phyloP scores from a whole-genome alignment of 2,888 invertebrate genomes.

The Drosophila suboccidentalis region DNA sequence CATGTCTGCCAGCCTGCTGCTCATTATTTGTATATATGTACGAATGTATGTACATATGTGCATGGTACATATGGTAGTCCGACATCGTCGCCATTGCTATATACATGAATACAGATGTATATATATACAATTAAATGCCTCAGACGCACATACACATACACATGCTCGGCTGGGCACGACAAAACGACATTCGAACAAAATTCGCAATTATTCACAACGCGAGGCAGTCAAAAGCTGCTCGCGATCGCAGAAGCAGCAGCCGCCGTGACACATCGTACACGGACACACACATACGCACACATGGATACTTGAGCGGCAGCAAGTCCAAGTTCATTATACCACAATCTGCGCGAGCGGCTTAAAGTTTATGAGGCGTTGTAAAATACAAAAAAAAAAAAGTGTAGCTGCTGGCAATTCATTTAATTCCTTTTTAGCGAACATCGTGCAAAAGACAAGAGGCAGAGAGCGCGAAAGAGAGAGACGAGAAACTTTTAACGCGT shows the following conservation, averaged over 20 bases:
- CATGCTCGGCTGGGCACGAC: slow-evolving; percentile 62
- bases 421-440: slow-evolving; percentile 67
- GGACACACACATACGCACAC: slow-evolving; percentile 1
- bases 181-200: slow-evolving; percentile 74
- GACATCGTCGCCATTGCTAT: slow-evolving; percentile 52
- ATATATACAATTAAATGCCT: slow-evolving; percentile 42
- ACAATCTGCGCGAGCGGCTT: slow-evolving; percentile 65
- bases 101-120: slow-evolving; percentile 37
- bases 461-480: slow-evolving; percentile 34
- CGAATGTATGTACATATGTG: slow-evolving; percentile 22
- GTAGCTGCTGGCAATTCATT: slow-evolving; percentile 57
- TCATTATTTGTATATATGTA: slow-evolving; percentile 47
- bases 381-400: slow-evolving; percentile 46
- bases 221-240: slow-evolving; percentile 70
- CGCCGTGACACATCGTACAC: slow-evolving; percentile 61
- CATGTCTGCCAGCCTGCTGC: slow-evolving; percentile 66
- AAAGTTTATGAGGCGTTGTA: slow-evolving; percentile 75
- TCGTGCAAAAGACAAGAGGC: slow-evolving; percentile 34
- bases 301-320: slow-evolving; percentile 48
- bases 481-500: slow-evolving; percentile 60
- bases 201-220: slow-evolving; percentile 81
- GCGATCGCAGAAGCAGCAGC: slow-evolving; percentile 65
- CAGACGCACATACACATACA: slow-evolving; percentile 28
- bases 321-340: slow-evolving; percentile 72
- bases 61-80: slow-evolving; percentile 42